Percentiles rank a stretch among this genome's conserved stretches.
These are phyloP conservation scores for Cichlasoma orientale DNA, from an alignment of 2,797 vertebrate genomes.

Conservation along the genomic window DNA sequence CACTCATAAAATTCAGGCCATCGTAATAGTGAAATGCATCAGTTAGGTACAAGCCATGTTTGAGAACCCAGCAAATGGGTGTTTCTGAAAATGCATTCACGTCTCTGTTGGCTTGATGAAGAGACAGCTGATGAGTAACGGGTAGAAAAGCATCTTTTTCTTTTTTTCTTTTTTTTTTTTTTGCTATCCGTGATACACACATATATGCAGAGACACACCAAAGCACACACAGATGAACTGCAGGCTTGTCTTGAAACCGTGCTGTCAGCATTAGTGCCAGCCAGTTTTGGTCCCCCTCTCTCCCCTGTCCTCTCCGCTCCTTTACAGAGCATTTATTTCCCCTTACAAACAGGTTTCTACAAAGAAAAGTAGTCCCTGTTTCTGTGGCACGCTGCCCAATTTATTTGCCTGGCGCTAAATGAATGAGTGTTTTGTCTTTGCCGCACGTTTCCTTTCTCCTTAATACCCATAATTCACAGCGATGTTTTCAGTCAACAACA, in stretches of 20 bases:
- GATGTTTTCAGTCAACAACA: constrained; percentile 33
- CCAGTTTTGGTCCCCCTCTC: not conserved
- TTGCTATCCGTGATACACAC: not conserved
- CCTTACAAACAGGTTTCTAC: constrained; percentile 1
- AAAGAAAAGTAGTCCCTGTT: not conserved
- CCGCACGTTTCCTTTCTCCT: constrained; percentile 20
- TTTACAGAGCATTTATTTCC: not conserved
- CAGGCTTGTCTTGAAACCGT: constrained; percentile 12
- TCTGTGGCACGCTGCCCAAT: not conserved
- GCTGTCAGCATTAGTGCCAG: constrained; percentile 1
- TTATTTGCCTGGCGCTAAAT: constrained; percentile 17
- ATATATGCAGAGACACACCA: not conserved
- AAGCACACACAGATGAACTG: constrained; percentile 1
- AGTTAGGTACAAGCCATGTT: constrained; percentile 1
- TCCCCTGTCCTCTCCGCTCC: not conserved
- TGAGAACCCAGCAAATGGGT: not conserved
- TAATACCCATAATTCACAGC: constrained; percentile 34
- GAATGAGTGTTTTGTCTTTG: constrained; percentile 37
- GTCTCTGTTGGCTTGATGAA: not conserved
- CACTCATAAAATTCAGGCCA: not conserved
- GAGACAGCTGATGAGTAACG: constrained; percentile 6
- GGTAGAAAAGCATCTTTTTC: not conserved
- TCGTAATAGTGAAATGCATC: not conserved
- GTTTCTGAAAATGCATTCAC: not conserved
- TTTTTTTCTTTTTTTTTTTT: not conserved